Base-by-base conservation (phyloP, 2,113 vertebrate genomes). In the Procapra przewalskii region DNA sequence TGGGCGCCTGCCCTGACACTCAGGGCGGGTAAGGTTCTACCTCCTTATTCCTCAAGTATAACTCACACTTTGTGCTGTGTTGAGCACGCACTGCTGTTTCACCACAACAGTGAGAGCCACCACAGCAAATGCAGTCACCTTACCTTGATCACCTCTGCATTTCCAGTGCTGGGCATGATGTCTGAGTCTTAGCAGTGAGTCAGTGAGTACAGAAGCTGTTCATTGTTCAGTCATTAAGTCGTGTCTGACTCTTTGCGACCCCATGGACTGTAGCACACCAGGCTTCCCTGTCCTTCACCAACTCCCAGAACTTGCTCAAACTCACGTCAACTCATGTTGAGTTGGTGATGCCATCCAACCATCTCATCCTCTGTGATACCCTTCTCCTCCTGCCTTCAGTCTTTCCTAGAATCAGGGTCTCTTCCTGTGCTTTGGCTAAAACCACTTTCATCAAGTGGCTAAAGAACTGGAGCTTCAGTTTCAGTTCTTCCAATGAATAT, bases 1-100 rank as follows among this genome's bases (percentile, higher is more conserved):
- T 5, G 59, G 14, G 13, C 27, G 33, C 7, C 10, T 36, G 29
- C 27, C 15, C 19, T 12, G 52, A 85, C 90, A 57, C 64, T 75
- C 3, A 0, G 40, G 36, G 36, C 27, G 31, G 48, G 1, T 3
- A 16, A 48, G 43, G 11, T 2, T 83, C 36, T 36, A 9, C 3
- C 71, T 52, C 52, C 36, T 82, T 33, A 7, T 7, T 16, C 33
- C 57, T 71, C 45, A 16, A 2, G 40, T 9, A 27, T 3, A 36
- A 31, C 43, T 6, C 23, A 64, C 7, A 11, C 50, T 57, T 31
- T 31, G 25, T 21, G 79, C 25, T 1, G 33, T 33, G 67, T 36
- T 19, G 45, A 40, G 43, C 29, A 50, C 13, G 5, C 7, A 43
- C 23, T 10, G 36, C 33, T 8, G 12, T 43, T 62, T 85, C 57